Base-by-base conservation (phyloP, 2,113 vertebrate species). In the Burhinus bistriatus region DNA sequence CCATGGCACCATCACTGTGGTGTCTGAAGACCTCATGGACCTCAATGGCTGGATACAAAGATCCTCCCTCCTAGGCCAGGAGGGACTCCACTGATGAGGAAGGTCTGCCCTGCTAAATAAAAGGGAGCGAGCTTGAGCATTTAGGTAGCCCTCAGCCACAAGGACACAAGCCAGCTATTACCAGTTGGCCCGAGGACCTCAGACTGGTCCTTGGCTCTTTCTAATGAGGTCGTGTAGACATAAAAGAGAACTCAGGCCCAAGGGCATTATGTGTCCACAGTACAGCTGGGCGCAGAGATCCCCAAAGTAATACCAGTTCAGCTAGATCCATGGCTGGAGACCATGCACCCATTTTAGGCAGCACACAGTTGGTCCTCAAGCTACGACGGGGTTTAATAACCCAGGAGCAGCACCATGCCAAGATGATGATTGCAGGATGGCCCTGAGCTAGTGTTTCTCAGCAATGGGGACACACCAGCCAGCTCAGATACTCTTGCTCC, bases 271-370 rank as follows among this genome's bases (percentile, higher is more conserved):
- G 16, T 25, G 12, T 14, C 29, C 17, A 29, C 8, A 9, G 8
- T 59, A 45, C 5, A 68, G 4, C 22, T 54, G 32, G 17, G 11
- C 36, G 66, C 51, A 80, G 51, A 42, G 18, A 68, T 44, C 10
- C 38, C 18, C 9, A 44, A 20, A 36, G 23, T 14, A 86, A 44
- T 1, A 51, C 7, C 19, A 51, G 23, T 36, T 64, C 9, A 36
- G 45, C 22, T 29, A 25, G 30, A 30, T 54, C 19, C 12, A 0
- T 4, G 12, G 36, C 45, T 88, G 65, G 40, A 58, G 45, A 47
- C 5, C 4, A 2, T 30, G n/a, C 11, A 23, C 17, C 49, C 29
- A 0, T 9, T 11, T 47, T 4, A 52, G 17, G 9, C 45, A 83
- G 40, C 19, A 52, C 25, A n/a, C 15, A 47, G 64, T 20, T 11